These are phyloP conservation scores for Drosophila stalkeri DNA, from an alignment of 2,888 invertebrate species.

Conservation along the genomic window DNA sequence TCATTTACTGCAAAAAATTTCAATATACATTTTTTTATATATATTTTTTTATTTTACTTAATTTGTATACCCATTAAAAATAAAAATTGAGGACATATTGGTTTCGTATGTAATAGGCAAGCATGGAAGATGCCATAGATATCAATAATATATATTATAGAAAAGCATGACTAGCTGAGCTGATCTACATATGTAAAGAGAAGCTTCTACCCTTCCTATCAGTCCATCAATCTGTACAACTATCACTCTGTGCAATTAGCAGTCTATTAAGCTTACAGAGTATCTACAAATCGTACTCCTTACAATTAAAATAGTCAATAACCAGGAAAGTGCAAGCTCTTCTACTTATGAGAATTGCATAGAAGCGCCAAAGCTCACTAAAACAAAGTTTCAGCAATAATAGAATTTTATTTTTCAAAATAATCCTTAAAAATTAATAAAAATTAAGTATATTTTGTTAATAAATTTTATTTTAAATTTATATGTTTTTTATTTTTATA, in stretches of 20 bases:
- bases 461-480: background rate
- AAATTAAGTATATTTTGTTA: background rate
- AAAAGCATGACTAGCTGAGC: background rate
- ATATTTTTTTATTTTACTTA: too few species aligned
- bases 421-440: too few species aligned
- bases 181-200: background rate
- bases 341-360: background rate
- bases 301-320: too few species aligned
- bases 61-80: background rate
- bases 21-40: too few species aligned
- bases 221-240: background rate
- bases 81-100: background rate
- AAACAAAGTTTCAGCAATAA: background rate
- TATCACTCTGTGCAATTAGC: too few species aligned
- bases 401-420: too few species aligned
- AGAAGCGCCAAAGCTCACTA: background rate
- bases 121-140: background rate
- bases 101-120: background rate
- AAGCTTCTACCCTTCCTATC: background rate
- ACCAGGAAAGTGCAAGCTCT: too few species aligned
- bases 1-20: background rate
- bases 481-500: background rate
- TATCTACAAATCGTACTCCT: too few species aligned
- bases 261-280: too few species aligned
- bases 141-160: background rate